A percentile compares a stretch with the other conserved stretches of the same genome.
Evolutionary conservation across 2,888 invertebrate species (phyloP).

Genomic region (Tortrix viridana): DNA sequence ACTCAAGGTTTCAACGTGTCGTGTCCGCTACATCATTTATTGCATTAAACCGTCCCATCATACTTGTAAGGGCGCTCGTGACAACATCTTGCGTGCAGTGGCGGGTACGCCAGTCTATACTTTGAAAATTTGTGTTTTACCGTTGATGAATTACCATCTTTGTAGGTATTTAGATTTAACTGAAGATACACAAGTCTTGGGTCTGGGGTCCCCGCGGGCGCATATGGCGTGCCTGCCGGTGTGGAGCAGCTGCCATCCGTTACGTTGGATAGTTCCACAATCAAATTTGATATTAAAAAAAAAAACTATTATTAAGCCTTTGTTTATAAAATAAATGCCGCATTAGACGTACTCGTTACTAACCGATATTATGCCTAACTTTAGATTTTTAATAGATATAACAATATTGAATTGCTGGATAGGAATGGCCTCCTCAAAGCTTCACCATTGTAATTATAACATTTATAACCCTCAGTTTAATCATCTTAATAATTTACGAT

Average conservation of each 20-base stretch:
- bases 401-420: too few species aligned
- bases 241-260: conserved; percentile 62
- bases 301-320: conserved; percentile 5
- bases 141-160: conserved; percentile 21
- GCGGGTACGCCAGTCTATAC: too few species aligned
- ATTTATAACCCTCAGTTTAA: too few species aligned
- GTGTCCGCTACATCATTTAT: conserved; percentile 20
- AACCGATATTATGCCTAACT: neutral
- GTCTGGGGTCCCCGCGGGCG: conserved; percentile 31
- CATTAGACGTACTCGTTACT: conserved; percentile 11
- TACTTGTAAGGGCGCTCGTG: conserved; percentile 13
- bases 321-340: conserved; percentile 22
- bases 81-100: conserved; percentile 6
- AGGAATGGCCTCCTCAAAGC: too few species aligned
- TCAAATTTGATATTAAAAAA: conserved; percentile 52
- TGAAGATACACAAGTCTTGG: conserved; percentile 3
- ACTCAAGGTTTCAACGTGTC: conserved; percentile 19
- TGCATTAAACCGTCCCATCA: conserved; percentile 22
- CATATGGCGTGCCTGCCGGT: conserved; percentile 54
- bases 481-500: too few species aligned
- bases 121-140: neutral
- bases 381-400: too few species aligned
- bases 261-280: conserved; percentile 49
- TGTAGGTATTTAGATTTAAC: conserved; percentile 5
- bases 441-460: too few species aligned